Evolutionary conservation across 2,797 vertebrate species (phyloP).

Genomic region (Siniperca obscura): DNA sequence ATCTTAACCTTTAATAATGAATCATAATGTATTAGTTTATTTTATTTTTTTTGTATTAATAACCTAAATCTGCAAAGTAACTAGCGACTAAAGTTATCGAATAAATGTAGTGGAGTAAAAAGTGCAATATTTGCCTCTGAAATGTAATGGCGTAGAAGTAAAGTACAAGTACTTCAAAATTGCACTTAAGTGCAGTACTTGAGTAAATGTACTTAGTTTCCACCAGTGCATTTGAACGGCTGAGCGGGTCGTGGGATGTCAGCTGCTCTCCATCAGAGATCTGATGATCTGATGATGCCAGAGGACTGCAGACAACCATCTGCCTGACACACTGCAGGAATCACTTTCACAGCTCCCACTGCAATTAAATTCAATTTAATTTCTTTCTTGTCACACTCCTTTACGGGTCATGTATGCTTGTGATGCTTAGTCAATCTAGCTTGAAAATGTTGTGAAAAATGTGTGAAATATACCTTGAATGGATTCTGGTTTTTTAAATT

Average conservation of each 20-base stretch:
- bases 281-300: constrained; percentile 13
- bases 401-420: background rate
- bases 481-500: background rate
- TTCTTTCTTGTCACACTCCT: constrained; percentile 1
- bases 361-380: background rate
- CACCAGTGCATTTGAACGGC: background rate
- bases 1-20: no score
- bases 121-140: no score
- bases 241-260: constrained; percentile 31
- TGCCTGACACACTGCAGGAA: constrained; percentile 11
- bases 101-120: no score
- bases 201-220: background rate
- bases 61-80: no score
- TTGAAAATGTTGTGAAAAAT: background rate
- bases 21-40: no score
- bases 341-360: constrained; percentile 25
- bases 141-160: no score
- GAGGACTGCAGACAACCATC: constrained; percentile 41
- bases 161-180: no score
- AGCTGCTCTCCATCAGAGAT: constrained; percentile 48
- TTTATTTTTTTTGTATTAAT: no score
- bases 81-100: no score
- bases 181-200: no score
- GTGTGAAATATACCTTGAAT: background rate
- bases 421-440: no score